A percentile compares a stretch with the other conserved stretches of the same genome.
These are phyloP conservation scores for Molossus alvarezi DNA, from an alignment of 2,797 vertebrate genomes.

Conservation along the genomic window DNA sequence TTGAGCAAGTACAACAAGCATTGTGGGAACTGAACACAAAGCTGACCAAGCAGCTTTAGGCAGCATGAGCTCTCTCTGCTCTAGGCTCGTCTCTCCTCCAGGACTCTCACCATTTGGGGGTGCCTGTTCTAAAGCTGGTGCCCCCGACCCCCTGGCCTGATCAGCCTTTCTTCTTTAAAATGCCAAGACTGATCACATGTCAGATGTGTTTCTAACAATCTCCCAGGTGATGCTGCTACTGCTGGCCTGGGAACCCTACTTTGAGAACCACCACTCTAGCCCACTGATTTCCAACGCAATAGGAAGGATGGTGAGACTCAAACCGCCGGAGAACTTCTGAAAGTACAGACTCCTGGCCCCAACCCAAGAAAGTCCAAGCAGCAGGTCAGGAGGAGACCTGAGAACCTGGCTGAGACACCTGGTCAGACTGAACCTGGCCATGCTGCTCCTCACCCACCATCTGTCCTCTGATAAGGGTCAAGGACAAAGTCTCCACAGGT, in stretches of 20 bases:
- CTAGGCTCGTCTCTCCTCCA: not conserved
- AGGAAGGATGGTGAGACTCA: not conserved
- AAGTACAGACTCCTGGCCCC: not conserved
- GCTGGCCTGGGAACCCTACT: too few species aligned
- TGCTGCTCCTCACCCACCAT: too few species aligned
- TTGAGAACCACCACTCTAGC: not conserved
- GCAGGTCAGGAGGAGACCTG: not conserved
- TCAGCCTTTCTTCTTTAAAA: not conserved
- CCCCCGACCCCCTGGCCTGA: not conserved
- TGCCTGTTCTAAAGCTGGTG: not conserved
- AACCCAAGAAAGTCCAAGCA: too few species aligned
- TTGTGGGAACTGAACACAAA: not conserved
- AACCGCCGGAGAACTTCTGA: not conserved
- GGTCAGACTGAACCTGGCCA: too few species aligned
- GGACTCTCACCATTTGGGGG: accelerated
- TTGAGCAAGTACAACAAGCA: not conserved
- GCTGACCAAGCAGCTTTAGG: not conserved
- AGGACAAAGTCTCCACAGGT: not conserved
- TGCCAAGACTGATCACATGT: not conserved
- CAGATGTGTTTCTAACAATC: not conserved
- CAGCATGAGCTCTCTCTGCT: not conserved
- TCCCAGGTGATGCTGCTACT: not conserved
- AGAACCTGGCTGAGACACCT: accelerated
- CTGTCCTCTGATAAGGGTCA: not conserved
- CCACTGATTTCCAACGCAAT: not conserved